Base-by-base conservation (phyloP, 2,113 vertebrate species). In the Oncorhynchus nerka region DNA sequence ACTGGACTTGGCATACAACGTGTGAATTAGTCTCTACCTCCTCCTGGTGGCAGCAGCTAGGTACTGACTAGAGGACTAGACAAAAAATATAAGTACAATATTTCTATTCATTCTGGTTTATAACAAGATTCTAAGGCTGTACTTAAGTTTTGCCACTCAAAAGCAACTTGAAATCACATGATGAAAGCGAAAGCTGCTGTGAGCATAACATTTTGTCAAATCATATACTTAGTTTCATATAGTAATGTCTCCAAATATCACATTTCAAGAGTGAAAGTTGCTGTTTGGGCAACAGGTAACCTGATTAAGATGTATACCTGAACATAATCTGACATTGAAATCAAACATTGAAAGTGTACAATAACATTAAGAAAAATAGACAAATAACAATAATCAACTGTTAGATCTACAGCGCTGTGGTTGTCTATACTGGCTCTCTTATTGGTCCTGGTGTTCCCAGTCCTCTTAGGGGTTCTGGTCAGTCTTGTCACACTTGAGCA, bases 401-500 rank as follows among this genome's bases (percentile, higher is more conserved):
- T 61, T 7, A 22, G 57, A 22, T 62, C n/a, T n/a, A 6, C 59
- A 62, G 59, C 20, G 68, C 32, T 69, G 68, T 45, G 24, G 67
- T 48, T 59, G 30, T 55, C 51, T 19, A 5, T 19, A 19, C 13
- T 55, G 15, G 51, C 30, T 34, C 1, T 32, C 19, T 19, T 4
- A 78, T 62, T 62, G n/a, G 59, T 62, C 59, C 59, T 62, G 59
- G 59, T 22, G 19, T 8, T 57, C 12, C 13, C 55, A 61, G 22
- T 9, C 74, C 12, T 76, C 11, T 97, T 89, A 99, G 49, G 96
- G 95, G 68, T 85, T 94, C 82, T 94, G 94, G 88, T 99, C 95
- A 0, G 75, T 91, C 78, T 94, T 90, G 91, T 99, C 96, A 80
- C 98, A 99, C 84, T 98, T 99, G 70, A 99, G 92, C 96, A 99